These are phyloP conservation scores for Drosophila repletoides DNA, from an alignment of 1,140 invertebrate species.

Conservation along the genomic window DNA sequence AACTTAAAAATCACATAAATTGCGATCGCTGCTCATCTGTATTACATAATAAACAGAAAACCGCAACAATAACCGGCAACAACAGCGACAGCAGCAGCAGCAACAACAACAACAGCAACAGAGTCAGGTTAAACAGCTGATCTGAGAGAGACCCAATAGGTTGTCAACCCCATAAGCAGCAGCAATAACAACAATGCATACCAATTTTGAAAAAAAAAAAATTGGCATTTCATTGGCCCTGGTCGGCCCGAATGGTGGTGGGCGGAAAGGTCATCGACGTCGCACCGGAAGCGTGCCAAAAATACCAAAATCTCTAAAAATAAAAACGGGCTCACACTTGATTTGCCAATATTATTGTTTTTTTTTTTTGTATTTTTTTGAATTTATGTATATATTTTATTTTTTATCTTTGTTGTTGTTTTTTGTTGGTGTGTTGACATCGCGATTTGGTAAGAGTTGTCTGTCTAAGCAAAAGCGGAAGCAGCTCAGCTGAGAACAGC, in stretches of 20 bases:
- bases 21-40: constrained; percentile 53
- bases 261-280: constrained; percentile 63
- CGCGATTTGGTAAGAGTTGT: neutral
- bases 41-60: constrained; percentile 67
- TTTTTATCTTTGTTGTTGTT: neutral
- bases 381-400: neutral
- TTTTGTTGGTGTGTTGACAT: neutral
- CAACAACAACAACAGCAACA: constrained; percentile 2
- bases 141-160: constrained; percentile 41
- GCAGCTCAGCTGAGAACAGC: constrained; percentile 38
- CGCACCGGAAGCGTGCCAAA: constrained; percentile 73
- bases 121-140: constrained; percentile 44
- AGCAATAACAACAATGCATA: constrained; percentile 34
- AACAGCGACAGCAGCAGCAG: constrained; percentile 4
- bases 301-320: constrained; percentile 70
- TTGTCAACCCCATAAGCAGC: constrained; percentile 47
- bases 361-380: neutral
- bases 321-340: constrained; percentile 18
- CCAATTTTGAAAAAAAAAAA: constrained; percentile 8
- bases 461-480: constrained; percentile 31
- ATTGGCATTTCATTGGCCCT: constrained; percentile 45
- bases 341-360: constrained; percentile 24
- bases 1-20: constrained; percentile 48
- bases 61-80: constrained; percentile 5
- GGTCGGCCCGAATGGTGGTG: constrained; percentile 12